These are phyloP conservation scores for Euphydryas editha DNA, from an alignment of 2,888 invertebrate species.

Conservation along the genomic window DNA sequence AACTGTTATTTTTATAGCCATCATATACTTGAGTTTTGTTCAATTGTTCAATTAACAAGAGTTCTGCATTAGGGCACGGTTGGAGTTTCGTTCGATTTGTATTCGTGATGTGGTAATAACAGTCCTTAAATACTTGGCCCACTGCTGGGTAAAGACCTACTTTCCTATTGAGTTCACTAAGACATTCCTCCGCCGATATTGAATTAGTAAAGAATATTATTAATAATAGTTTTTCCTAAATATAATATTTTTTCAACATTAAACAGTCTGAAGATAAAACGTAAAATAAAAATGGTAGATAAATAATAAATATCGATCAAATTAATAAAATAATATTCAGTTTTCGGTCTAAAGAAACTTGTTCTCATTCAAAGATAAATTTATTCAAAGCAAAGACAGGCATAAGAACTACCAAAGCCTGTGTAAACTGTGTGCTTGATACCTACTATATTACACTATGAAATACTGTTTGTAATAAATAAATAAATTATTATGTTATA, in stretches of 20 bases:
- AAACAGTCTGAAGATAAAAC: not conserved
- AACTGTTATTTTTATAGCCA: constrained; percentile 33
- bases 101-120: constrained; percentile 5
- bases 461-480: too few relatives aligned
- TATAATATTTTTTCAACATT: too few relatives aligned
- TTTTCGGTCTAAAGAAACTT: too few relatives aligned
- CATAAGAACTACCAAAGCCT: too few relatives aligned
- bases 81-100: constrained; percentile 1
- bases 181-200: not conserved
- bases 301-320: not conserved
- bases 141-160: not conserved
- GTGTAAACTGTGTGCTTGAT: too few relatives aligned
- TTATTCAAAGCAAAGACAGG: too few relatives aligned
- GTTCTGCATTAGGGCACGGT: constrained; percentile 32
- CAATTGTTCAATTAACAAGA: constrained; percentile 35
- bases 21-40: constrained; percentile 26
- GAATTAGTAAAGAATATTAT: not conserved
- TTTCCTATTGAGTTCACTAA: not conserved
- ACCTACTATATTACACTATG: too few relatives aligned
- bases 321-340: not conserved
- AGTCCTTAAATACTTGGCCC: not conserved
- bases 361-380: too few relatives aligned
- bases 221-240: too few relatives aligned
- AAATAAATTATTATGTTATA: not conserved
- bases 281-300: not conserved